Conservation (phyloP, 2,888 invertebrate genomes). For the Masnerella sp. region DNA sequence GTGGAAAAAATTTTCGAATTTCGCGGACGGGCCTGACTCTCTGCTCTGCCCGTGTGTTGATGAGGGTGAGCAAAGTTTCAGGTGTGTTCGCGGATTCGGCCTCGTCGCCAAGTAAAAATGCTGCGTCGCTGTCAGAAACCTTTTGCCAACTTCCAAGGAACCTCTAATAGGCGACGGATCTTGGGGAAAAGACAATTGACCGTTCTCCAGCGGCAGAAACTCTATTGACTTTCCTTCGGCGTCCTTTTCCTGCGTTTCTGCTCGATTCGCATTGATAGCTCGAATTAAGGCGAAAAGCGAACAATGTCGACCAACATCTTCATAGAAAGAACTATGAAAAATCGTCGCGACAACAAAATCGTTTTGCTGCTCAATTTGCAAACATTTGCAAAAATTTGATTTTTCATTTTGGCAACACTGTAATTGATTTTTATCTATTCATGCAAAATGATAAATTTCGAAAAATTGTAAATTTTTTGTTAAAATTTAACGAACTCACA, state of each 20-base stretch:
- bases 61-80: slow-evolving; percentile 92
- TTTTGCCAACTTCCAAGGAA: slow-evolving; percentile 59
- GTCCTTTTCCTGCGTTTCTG: slow-evolving; percentile 50
- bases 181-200: slow-evolving; percentile 63
- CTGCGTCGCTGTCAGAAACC: too few species aligned
- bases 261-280: slow-evolving; percentile 53
- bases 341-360: slow-evolving; percentile 30
- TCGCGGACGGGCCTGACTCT: slow-evolving; percentile 87
- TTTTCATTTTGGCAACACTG: too few species aligned
- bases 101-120: slow-evolving; percentile 37
- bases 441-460: too few species aligned
- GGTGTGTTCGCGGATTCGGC: slow-evolving; percentile 82
- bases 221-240: slow-evolving; percentile 60
- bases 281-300: slow-evolving; percentile 48
- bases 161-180: slow-evolving; percentile 63
- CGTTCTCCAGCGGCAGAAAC: slow-evolving; percentile 50
- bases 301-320: slow-evolving; percentile 44
- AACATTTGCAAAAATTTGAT: slow-evolving; percentile 5
- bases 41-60: slow-evolving; percentile 86
- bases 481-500: too few species aligned
- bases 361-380: slow-evolving; percentile 15
- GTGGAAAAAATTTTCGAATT: too few species aligned
- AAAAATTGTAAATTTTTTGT: too few species aligned
- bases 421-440: too few species aligned
- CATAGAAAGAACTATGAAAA: slow-evolving; percentile 41